Evolutionary conservation across 1,140 invertebrate genomes (phyloP), one percentile per base, ranked within the genome.

Genomic region (Pogonomyrmex californicus): DNA sequence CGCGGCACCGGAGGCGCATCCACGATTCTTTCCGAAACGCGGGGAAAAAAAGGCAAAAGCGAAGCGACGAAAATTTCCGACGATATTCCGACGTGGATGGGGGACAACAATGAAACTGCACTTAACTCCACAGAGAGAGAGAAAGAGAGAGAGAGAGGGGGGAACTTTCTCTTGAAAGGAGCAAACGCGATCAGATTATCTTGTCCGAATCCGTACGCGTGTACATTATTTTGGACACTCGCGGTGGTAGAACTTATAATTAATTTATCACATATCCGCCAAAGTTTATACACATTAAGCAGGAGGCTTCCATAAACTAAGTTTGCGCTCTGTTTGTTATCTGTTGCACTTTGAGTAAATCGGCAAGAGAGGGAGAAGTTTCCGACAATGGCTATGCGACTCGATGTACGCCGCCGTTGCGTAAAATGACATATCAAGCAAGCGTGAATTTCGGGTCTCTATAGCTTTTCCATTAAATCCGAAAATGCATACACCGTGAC

Each of bases 231-330:
- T 73, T 58, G 68, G 54, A 49, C 54, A 60, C n/a, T 23, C 17
- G 41, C 5, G 41, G n/a, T 5, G 68, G 33, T 6, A 36, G 23
- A 81, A 81, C 77, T 83, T 60, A 44, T 83, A 83, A 83, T 83
- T 83, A 83, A 68, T 83, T 83, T 81, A 47, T 82, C 75, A 68
- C 62, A 82, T 54, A 86, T 86, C 75, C 62, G 49, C 36, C 47
- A 44, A 79, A 65, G 49, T 86, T 81, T 49, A 66, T 68, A 44
- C 14, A 47, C 60, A 56, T 79, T 77, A 86, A 66, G 65, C 75
- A 66, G 41, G 54, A 66, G 41, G 54, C 51, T 58, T 60, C 30
- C 44, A 81, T 60, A 68, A 66, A 68, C 76, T 58, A 66, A 86
- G 85, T 86, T 86, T 86, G 17, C 12, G 63, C 51, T 47, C 58